Evolutionary conservation across 2,888 invertebrate species (phyloP), one percentile per base, ranked within the genome.

Genomic region (Drosophila kanekoi): DNA sequence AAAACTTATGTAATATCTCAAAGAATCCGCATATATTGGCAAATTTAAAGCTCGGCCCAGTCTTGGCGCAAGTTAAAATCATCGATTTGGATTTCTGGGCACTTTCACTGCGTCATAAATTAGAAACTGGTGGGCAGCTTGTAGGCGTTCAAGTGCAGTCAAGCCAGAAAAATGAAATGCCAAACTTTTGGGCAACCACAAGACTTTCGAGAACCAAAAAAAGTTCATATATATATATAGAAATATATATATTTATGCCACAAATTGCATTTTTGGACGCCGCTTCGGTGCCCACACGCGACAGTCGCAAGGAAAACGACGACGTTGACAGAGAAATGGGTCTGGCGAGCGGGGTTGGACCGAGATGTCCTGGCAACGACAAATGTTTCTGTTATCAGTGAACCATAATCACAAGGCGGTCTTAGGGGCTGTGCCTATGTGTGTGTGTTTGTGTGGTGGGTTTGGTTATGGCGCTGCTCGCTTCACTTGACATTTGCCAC

Each of bases 401-500:
- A 77, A 72, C 61, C 75, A 72, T 72, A 67, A 75, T 75, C 75
- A 75, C 28, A n/a, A 59, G 72, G 20, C 63, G 18, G 35, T 41
- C 14, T 35, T 60, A 18, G 33, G 11, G 9, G 14, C 10, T 4
- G 20, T 2, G 28, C 8, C 28, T 28, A 8, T 28, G 8, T 28
- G 28, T 28, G 28, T 6, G 28, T 28, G 28, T 28, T 1, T 28
- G 8, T 28, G 28, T 28, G 28, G 28, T 28, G 28, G 28, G 28
- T 28, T 28, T 49, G 57, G 43, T 40, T 40, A 16, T 11, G 16
- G 40, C 23, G 43, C 18, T 38, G 13, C 58, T 58, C 72, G 75
- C 70, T 71, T 81, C 79, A 73, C 81, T 83, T 87, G 76, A 84
- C 85, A 73, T 77, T 81, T 78, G 72, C 82, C 72, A 78, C 81